Evolutionary conservation across 1,140 invertebrate genomes (phyloP), one percentile per base, ranked within the genome.

Genomic region (Drosophila teissieri): DNA sequence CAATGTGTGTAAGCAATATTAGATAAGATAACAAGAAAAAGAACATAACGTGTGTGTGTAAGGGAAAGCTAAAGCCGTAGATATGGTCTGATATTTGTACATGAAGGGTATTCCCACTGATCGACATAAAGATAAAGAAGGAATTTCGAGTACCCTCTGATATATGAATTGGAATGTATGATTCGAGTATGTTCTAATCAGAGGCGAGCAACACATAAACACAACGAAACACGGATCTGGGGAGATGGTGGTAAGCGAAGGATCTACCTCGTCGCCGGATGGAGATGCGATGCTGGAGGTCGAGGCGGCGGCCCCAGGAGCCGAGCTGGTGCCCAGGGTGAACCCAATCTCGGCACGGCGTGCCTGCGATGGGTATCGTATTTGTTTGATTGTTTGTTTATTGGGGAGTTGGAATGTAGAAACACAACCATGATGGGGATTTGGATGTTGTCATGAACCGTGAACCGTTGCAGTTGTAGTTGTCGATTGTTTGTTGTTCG

Each of bases 281-380:
- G 80, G 65, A 76, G 80, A 77, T 81, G 86, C 48, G 64, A 70
- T 70, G 67, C 64, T 70, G 64, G 24, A 34, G 67, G 31, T 69
- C 63, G 64, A 70, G 63, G 63, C 48, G 40, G 51, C 45, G 45
- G 62, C 56, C 14, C 46, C 54, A n/a, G 73, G 68, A 46, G 46
- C 62, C 49, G 81, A 72, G 55, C 84, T 90, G 74, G 76, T 93
- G 93, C 97, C 97, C 94, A 97, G 97, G 93, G 95, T 96, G 92
- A 96, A 96, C 93, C 97, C 97, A 94, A 98, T 97, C 95, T 98
- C 97, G 93, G 96, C 95, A 92, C 97, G 96, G 94, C 96, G 96
- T 95, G 95, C 97, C 97, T 98, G 96, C n/a, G 44, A 68, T 64
- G 44, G 60, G 48, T 60, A 24, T 78, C 37, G 57, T 58, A 63